Evolutionary conservation across 2,113 vertebrate genomes (phyloP).

Genomic region (Aix galericulata): DNA sequence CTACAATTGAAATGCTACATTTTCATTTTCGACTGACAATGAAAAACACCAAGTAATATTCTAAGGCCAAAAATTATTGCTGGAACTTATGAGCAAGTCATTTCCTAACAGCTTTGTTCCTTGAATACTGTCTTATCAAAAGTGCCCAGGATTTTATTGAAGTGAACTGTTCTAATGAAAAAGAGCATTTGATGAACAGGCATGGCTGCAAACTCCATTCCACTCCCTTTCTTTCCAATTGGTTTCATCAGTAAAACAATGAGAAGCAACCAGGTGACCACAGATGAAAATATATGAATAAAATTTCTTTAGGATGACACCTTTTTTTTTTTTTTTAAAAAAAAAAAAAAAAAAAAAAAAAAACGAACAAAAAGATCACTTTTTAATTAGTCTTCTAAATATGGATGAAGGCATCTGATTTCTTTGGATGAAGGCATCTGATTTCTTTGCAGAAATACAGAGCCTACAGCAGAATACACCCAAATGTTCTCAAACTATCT

Average conservation of each 20-base stretch:
- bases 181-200: constrained; percentile 57
- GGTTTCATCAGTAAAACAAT: constrained; percentile 48
- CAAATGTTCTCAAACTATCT: constrained; percentile 61
- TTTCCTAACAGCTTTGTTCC: constrained; percentile 75
- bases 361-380: no score
- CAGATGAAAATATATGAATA: neutral
- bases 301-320: neutral
- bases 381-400: constrained; percentile 38
- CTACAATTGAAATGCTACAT: constrained; percentile 77
- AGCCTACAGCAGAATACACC: constrained; percentile 8
- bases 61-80: constrained; percentile 76
- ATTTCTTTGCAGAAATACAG: constrained; percentile 7
- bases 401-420: constrained; percentile 25
- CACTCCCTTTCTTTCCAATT: constrained; percentile 9
- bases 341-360: no score
- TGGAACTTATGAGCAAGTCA: constrained; percentile 69
- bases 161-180: constrained; percentile 73
- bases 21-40: constrained; percentile 79
- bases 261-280: constrained; percentile 40
- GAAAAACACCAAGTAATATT: constrained; percentile 72
- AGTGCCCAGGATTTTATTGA: constrained; percentile 68
- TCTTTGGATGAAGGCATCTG: constrained; percentile 7
- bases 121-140: constrained; percentile 72
- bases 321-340: neutral
- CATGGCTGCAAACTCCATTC: constrained; percentile 27